Percentiles rank a stretch among this genome's conserved stretches.
These are phyloP conservation scores for Sebastes hopkinsi DNA, from an alignment of 2,797 vertebrate genomes.

Conservation along the genomic window DNA sequence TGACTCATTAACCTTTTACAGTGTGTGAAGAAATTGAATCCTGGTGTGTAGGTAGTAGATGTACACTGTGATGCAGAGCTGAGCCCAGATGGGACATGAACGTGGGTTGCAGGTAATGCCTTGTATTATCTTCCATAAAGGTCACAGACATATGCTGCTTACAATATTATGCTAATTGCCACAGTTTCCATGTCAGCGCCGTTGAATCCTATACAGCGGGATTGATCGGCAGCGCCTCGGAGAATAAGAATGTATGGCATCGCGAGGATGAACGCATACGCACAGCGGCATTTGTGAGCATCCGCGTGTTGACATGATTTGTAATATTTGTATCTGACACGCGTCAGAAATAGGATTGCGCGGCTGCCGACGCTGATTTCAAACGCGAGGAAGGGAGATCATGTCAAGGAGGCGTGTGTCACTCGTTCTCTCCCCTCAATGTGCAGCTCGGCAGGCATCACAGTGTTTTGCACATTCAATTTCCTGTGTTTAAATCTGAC, in stretches of 20 bases:
- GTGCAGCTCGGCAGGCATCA: constrained; percentile 48
- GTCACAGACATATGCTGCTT: constrained; percentile 37
- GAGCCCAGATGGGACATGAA: constrained; percentile 24
- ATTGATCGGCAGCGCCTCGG: not conserved
- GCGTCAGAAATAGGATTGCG: constrained; percentile 54
- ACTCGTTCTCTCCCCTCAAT: constrained; percentile 33
- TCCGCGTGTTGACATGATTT: constrained; percentile 39
- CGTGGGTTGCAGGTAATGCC: constrained; percentile 25
- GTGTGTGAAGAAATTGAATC: constrained; percentile 29
- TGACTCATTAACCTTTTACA: constrained; percentile 33
- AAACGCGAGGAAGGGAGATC: constrained; percentile 49
- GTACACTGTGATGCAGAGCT: not conserved
- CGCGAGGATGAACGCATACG: constrained; percentile 16
- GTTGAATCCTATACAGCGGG: constrained; percentile 15
- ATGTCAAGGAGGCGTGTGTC: constrained; percentile 60
- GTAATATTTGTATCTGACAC: constrained; percentile 57
- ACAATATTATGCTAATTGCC: constrained; percentile 24
- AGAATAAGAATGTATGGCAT: constrained; percentile 8
- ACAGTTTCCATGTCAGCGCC: constrained; percentile 5
- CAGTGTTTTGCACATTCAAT: constrained; percentile 75
- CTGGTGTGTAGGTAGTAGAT: not conserved
- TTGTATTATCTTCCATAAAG: constrained; percentile 47
- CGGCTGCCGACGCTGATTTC: constrained; percentile 53
- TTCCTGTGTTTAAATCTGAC: constrained; percentile 79
- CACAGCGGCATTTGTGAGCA: constrained; percentile 15